Evolutionary conservation across 2,888 invertebrate species (phyloP), one percentile per base, ranked within the genome.

Genomic region (Drosophila anceps): DNA sequence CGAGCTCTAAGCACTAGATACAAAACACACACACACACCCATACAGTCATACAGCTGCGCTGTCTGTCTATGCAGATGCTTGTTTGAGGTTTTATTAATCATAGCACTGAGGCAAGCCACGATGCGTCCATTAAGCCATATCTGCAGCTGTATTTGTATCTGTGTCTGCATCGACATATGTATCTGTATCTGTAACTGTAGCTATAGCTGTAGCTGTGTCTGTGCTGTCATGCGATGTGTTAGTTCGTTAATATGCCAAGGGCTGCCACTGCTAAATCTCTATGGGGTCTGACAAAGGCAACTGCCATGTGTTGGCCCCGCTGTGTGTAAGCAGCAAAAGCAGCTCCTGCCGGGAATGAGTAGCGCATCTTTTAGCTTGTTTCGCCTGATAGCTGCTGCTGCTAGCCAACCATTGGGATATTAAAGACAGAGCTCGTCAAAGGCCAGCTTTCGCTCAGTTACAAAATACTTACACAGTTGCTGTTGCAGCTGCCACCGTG

Each of bases 41-140:
- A 39, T 43, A 43, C 29, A 27, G 59, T 10, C n/a, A 46, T 24
- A 24, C 24, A 24, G 24, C 24, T 24, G 15, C 1, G 27, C 18
- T 31, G 10, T 64, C 64, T 71, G 69, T 72, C 71, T 77, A 71
- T 69, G 76, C 81, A 76, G 69, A 69, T 73, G 64, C 74, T 69
- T 79, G 74, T 77, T 80, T 60, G 69, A 79, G 80, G 71, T 79
- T 82, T 80, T 81, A 83, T 83, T 84, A 84, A 84, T 83, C 84
- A 84, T 76, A 62, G 72, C 67, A 57, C 46, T 58, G 57, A 60
- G 69, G 69, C 58, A 69, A 62, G 67, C 60, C 53, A 54, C 71
- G 39, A 53, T 51, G 77, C 67, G 63, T 64, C 60, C 77, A 74
- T 71, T 71, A 61, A 76, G 72, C 61, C 48, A 44, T 44, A 65